Percentiles rank a stretch among this genome's conserved stretches.
Conservation (phyloP, 2,113 vertebrate species). For the Puffinus mauretanicus region DNA sequence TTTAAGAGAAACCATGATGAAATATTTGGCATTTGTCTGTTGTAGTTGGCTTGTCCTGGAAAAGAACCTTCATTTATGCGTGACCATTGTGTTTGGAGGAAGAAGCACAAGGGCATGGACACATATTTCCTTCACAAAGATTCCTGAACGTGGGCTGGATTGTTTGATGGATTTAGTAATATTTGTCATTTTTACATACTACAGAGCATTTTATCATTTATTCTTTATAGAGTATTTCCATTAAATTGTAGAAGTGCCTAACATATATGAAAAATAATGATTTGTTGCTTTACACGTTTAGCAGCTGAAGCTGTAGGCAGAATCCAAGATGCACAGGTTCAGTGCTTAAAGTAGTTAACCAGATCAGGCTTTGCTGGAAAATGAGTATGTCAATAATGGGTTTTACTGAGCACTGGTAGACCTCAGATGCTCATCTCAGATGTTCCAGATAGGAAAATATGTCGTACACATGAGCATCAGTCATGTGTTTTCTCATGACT, state of each 20-base stretch:
- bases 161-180: background rate
- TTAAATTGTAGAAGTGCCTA: background rate
- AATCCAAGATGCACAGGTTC: background rate
- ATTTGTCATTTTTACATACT: background rate
- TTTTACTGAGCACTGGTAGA: background rate
- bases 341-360: background rate
- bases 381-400: fast-evolving
- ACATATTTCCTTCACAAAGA: background rate
- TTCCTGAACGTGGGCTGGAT: background rate
- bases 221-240: background rate
- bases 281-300: background rate
- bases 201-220: background rate
- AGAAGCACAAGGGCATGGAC: background rate
- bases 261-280: background rate
- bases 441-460: background rate
- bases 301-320: background rate
- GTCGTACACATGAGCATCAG: no score
- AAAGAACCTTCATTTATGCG: background rate
- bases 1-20: background rate
- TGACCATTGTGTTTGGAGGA: background rate
- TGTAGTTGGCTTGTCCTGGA: background rate
- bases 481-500: background rate
- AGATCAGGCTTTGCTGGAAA: background rate
- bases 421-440: background rate
- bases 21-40: background rate